Evolutionary conservation across 2,797 vertebrate species (phyloP).

Genomic region (Brachyrhaphis roseni): DNA sequence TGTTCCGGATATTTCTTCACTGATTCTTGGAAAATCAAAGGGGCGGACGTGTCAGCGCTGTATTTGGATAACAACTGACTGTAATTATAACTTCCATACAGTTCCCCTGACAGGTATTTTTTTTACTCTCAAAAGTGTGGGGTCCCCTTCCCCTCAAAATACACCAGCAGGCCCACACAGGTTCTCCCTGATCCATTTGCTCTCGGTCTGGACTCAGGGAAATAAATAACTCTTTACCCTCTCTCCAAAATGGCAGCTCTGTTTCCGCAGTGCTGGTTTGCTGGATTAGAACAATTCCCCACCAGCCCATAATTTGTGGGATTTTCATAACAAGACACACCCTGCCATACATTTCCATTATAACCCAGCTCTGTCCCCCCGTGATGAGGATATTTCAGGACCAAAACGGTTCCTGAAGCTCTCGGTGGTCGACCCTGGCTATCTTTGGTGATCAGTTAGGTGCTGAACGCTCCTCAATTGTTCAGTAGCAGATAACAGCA

Average conservation of each 20-base stretch:
- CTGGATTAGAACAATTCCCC: conserved; percentile 83
- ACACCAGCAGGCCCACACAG: conserved; percentile 53
- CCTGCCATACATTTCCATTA: conserved; percentile 79
- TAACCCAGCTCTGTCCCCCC: conserved; percentile 57
- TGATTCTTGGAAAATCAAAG: conserved; percentile 41
- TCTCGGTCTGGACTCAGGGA: conserved; percentile 57
- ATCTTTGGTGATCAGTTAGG: conserved; percentile 24
- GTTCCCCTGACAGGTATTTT: conserved; percentile 53
- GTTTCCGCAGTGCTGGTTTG: conserved; percentile 70
- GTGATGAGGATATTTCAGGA: conserved; percentile 72
- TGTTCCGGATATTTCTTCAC: conserved; percentile 31
- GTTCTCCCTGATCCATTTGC: conserved; percentile 54
- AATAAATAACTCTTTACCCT: conserved; percentile 62
- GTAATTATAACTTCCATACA: conserved; percentile 41
- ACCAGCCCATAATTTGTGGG: conserved; percentile 84
- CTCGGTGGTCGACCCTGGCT: conserved; percentile 45
- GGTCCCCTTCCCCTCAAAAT: conserved; percentile 17
- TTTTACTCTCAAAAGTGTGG: conserved; percentile 46
- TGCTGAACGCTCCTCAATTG: conserved; percentile 44
- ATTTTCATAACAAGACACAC: conserved; percentile 76
- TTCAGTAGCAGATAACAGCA: conserved; percentile 69
- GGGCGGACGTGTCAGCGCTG: conserved; percentile 16
- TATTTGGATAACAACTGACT: conserved; percentile 40
- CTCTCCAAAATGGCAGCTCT: conserved; percentile 74
- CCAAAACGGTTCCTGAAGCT: conserved; percentile 26